Conservation (phyloP, 92 coral and sea anemone species). For the Phenganax marumi region DNA sequence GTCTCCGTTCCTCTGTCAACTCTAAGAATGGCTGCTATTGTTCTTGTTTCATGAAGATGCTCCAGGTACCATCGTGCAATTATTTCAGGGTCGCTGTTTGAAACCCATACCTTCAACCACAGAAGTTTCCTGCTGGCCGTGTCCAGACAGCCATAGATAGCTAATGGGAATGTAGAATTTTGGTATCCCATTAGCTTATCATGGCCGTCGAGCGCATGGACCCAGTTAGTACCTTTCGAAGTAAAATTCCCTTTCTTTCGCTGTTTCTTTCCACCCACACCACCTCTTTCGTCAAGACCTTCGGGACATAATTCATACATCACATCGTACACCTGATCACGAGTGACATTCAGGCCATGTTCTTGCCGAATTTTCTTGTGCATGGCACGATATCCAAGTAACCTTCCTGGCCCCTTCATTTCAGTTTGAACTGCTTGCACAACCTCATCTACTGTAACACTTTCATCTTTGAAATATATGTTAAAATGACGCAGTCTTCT, state of each 20-base stretch:
- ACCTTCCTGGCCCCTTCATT: slow-evolving; percentile 12
- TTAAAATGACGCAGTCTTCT: no score
- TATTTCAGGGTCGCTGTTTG: slow-evolving; percentile 51
- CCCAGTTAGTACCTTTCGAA: slow-evolving; percentile 24
- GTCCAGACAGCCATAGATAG: slow-evolving; percentile 65
- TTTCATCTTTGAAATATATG: background rate
- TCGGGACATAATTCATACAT: slow-evolving; percentile 26
- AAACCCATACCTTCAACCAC: slow-evolving; percentile 55
- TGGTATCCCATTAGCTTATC: slow-evolving; percentile 60
- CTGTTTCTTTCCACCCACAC: slow-evolving; percentile 10
- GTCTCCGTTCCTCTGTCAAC: slow-evolving; percentile 65
- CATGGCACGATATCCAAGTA: slow-evolving; percentile 28
- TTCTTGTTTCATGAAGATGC: slow-evolving; percentile 56
- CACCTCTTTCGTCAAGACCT: slow-evolving; percentile 16
- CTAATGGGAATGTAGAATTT: slow-evolving; percentile 57
- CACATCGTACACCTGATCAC: slow-evolving; percentile 11
- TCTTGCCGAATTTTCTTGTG: slow-evolving; percentile 6
- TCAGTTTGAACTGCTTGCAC: background rate
- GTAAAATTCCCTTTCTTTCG: slow-evolving; percentile 22
- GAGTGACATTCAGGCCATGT: background rate
- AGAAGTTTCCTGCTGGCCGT: slow-evolving; percentile 61
- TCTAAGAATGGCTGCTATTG: slow-evolving; percentile 52
- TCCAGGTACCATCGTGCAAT: slow-evolving; percentile 60
- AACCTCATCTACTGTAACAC: slow-evolving; percentile 14
- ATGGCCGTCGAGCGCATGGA: slow-evolving; percentile 40